Base-by-base conservation (phyloP, 1,140 invertebrate species). In the Aphidius ervi region DNA sequence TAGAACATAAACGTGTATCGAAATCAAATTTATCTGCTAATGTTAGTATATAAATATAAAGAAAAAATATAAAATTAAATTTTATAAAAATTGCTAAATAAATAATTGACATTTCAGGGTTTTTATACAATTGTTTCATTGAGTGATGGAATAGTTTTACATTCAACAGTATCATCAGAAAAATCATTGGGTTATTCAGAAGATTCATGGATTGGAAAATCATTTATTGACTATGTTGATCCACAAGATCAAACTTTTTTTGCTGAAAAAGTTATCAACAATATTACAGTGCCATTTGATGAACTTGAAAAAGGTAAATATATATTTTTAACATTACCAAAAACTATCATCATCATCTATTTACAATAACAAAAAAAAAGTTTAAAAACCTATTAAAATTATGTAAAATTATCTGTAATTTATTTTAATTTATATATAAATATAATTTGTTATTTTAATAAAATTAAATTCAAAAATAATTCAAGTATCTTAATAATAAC, bases 151-250 rank as follows among this genome's bases (percentile, higher is more conserved):
- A 80, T 90, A 2, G 88, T 94, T 0, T 79, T 93, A 59, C 89
- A 88, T 66, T 88, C 88, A 39, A 90, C 91, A 4, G 73, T 86
- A 8, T 86, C 83, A 40, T 80, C 93, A 41, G 85, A 85, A 0
- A 77, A 84, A 5, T 81, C 87, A n/a, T 76, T 94, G 31, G 91
- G 90, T 10, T 94, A 88, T 71, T 87, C 89, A 0, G 87, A 88
- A 65, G 90, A 94, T 58, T 90, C 91, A 83, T 91, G 90, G 88
- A 77, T 91, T n/a, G 91, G 91, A 5, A 80, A 89, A 49, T 91
- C 89, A 4, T 92, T 95, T 67, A 90, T 93, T 56, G 90, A 94
- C 68, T 94, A 93, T 68, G 81, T 95, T 1, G 90, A 93, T 76
- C 85, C 87, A 0, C 89, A 87, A 74, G 92, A 93, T 71, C 82